Evolutionary conservation across 1,140 invertebrate species (phyloP).

Genomic region (Drosophila willistoni): DNA sequence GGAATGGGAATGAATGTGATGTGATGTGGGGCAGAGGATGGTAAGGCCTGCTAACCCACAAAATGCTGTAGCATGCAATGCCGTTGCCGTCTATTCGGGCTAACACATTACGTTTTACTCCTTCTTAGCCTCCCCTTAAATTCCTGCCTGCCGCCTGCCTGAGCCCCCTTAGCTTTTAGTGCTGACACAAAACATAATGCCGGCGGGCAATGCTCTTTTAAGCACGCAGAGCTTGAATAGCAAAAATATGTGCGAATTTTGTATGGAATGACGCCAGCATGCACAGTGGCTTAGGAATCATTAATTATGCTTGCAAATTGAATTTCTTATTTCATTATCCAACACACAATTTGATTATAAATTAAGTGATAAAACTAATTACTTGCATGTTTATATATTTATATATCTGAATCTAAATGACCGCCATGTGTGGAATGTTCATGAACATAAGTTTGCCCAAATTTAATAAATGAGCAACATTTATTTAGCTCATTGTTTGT

Average conservation of each 20-base stretch:
- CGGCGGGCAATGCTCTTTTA: constrained; percentile 80
- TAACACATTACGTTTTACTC: constrained; percentile 37
- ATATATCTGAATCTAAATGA: too few relatives aligned
- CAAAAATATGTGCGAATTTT: constrained; percentile 35
- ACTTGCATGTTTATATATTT: too few relatives aligned
- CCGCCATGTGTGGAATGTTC: too few relatives aligned
- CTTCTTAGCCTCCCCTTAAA: not conserved
- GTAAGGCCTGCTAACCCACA: constrained; percentile 74
- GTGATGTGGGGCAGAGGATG: constrained; percentile 13
- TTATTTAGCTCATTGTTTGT: too few relatives aligned
- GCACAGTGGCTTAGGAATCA: constrained; percentile 36
- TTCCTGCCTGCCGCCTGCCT: not conserved
- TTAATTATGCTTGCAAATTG: not conserved
- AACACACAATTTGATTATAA: too few relatives aligned
- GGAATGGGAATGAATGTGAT: constrained; percentile 17
- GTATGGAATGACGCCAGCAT: constrained; percentile 20
- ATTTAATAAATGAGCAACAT: too few relatives aligned
- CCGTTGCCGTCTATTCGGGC: constrained; percentile 28
- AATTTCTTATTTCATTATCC: too few relatives aligned
- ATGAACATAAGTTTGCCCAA: too few relatives aligned
- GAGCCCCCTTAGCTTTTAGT: constrained; percentile 38
- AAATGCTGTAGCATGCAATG: constrained; percentile 63
- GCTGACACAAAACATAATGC: constrained; percentile 80
- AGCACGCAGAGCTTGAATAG: constrained; percentile 64
- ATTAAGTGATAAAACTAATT: too few relatives aligned